These are phyloP conservation scores for Engystomops pustulosus DNA, from an alignment of 2,113 vertebrate genomes.

Conservation along the genomic window DNA sequence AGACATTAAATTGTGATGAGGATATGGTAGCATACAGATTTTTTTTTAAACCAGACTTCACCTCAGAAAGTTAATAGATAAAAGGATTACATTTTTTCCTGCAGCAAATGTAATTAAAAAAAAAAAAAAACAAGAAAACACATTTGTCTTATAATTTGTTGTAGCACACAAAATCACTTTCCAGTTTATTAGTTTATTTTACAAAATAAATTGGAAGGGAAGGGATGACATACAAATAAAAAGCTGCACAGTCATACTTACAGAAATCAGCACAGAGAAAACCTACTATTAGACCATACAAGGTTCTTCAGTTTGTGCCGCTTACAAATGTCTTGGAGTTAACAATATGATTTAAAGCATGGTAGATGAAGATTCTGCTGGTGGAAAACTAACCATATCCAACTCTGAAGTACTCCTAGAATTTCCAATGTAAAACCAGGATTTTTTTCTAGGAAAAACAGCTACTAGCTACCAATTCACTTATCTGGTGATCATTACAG, in stretches of 20 bases:
- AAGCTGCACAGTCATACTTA: not conserved
- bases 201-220: conserved; percentile 37
- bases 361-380: not conserved
- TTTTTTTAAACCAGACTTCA: too few relatives aligned
- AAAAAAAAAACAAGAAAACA: too few relatives aligned
- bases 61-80: too few relatives aligned
- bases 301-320: not conserved
- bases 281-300: not conserved
- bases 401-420: not conserved
- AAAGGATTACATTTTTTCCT: too few relatives aligned
- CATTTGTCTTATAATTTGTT: not conserved
- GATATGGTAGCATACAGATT: too few relatives aligned
- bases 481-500: not conserved
- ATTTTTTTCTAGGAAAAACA: not conserved
- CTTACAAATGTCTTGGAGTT: not conserved
- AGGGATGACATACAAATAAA: conserved; percentile 36
- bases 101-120: not conserved
- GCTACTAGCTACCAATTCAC: not conserved
- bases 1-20: too few relatives aligned
- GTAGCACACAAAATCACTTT: not conserved
- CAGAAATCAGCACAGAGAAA: not conserved
- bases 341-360: not conserved
- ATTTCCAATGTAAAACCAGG: not conserved
- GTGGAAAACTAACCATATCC: not conserved
- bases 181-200: conserved; percentile 45